Base-by-base conservation (phyloP, 2,888 invertebrate species). In the Shargacucullia verbasci region DNA sequence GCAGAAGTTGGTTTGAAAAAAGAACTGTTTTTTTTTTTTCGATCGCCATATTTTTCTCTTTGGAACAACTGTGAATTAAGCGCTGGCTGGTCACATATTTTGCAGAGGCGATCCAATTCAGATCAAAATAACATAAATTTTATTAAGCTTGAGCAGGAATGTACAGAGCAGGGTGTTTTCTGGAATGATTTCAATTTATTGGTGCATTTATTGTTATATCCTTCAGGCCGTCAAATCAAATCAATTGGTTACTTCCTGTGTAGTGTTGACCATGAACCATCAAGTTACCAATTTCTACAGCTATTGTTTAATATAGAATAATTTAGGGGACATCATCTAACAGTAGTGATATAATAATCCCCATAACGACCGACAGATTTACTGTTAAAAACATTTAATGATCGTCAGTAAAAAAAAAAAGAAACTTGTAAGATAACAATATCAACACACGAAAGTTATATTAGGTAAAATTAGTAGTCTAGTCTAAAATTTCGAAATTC, bases 221-320 rank as follows among this genome's bases (percentile, higher is more conserved):
- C 9, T 20, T 33, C 27, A 12, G 14, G 27, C 49, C 52, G 39
- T 49, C 11, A 53, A 43, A 68, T 62, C 34, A 49, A 44, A 65
- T 59, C 46, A 66, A 67, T 58, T 69, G 63, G 53, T 1, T 31
- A 37, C 46, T 50, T 66, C 66, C 70, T 70, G 53, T 13, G 12
- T 46, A 29, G 43, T 57, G 14, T 27, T 63, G 14, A 45, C 44
- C 50, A 68, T 58, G 53, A 58, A 45, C 44, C 50, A 68, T 58
- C 53, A 58, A 58, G 47, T 45, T 40, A 29, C 20, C 54, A 46
- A n/a, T n/a, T n/a, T 35, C 31, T 64, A 40, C 14, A 35, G 41
- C 20, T 58, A 37, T 37, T 45, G 33, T 44, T 44, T 37, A 45
- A 31, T 35, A 49, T 10, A 38, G 11, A 4, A 27, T 9, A 29